Evolutionary conservation across 2,797 vertebrate genomes (phyloP).

Genomic region (Acipenser oxyrinchus): DNA sequence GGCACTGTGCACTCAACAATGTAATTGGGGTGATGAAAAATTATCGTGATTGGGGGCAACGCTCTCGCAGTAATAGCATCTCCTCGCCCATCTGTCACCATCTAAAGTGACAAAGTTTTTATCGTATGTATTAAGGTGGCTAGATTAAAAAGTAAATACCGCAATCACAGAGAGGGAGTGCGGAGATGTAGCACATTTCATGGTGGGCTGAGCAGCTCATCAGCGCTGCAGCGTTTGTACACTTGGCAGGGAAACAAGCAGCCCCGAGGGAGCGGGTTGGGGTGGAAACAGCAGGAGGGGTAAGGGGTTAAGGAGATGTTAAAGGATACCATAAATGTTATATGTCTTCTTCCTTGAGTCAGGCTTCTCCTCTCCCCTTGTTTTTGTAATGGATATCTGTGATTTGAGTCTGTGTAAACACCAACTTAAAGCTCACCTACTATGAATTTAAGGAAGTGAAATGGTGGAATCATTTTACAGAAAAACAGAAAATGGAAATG

Average conservation of each 20-base stretch:
- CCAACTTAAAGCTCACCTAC: too few species aligned
- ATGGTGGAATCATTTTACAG: too few species aligned
- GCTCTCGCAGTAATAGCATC: constrained; percentile 75
- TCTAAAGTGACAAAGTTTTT: constrained; percentile 99
- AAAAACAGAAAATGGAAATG: too few species aligned
- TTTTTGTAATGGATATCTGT: not conserved
- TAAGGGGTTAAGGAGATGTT: constrained; percentile 72
- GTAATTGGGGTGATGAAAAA: constrained; percentile 97
- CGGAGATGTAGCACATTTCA: constrained; percentile 90
- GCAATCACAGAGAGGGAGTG: constrained; percentile 88
- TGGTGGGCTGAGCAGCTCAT: constrained; percentile 93
- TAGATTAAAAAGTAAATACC: constrained; percentile 99
- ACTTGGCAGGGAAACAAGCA: constrained; percentile 71
- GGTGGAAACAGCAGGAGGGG: constrained; percentile 22
- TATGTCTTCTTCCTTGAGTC: constrained; percentile 50
- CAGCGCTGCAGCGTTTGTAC: constrained; percentile 71
- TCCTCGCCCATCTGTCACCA: constrained; percentile 94
- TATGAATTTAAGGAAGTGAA: too few species aligned
- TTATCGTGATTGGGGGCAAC: constrained; percentile 79
- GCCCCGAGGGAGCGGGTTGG: constrained; percentile 48
- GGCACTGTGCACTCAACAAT: constrained; percentile 83
- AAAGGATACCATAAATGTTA: constrained; percentile 73
- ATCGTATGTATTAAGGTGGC: constrained; percentile 92
- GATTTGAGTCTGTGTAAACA: too few species aligned
- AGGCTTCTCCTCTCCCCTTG: constrained; percentile 26